A percentile compares a stretch with the other conserved stretches of the same genome.
These are phyloP conservation scores for Notechis scutatus DNA, from an alignment of 2,113 vertebrate species.

Conservation along the genomic window DNA sequence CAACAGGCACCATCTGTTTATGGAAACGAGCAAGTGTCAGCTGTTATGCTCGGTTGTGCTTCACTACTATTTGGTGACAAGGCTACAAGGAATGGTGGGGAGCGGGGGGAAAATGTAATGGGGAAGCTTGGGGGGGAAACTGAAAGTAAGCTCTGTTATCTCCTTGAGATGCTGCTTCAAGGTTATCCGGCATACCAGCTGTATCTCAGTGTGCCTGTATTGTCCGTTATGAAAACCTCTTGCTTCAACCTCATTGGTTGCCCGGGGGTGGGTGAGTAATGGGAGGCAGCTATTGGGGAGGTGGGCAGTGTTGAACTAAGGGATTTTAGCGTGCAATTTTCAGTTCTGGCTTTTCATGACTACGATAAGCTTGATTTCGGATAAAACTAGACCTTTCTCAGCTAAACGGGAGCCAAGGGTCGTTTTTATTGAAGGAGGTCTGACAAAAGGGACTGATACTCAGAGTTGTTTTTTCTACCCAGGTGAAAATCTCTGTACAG, in stretches of 20 bases:
- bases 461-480: neutral
- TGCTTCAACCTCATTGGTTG: neutral
- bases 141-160: neutral
- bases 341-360: neutral
- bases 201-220: neutral
- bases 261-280: neutral
- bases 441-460: neutral
- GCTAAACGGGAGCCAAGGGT: neutral
- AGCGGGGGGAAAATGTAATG: neutral
- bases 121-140: neutral
- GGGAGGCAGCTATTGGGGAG: neutral
- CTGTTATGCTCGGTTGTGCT: neutral
- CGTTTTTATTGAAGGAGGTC: neutral
- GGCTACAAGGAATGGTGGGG: neutral
- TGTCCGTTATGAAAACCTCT: neutral
- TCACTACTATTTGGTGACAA: neutral
- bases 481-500: conserved; percentile 85
- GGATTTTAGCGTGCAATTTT: neutral
- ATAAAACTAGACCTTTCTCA: neutral
- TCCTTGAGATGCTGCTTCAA: neutral
- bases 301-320: neutral
- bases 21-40: neutral
- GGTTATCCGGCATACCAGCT: neutral
- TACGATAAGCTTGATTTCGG: neutral
- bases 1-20: neutral